Conservation (phyloP, 1,140 invertebrate genomes). For the Gerris buenoi region DNA sequence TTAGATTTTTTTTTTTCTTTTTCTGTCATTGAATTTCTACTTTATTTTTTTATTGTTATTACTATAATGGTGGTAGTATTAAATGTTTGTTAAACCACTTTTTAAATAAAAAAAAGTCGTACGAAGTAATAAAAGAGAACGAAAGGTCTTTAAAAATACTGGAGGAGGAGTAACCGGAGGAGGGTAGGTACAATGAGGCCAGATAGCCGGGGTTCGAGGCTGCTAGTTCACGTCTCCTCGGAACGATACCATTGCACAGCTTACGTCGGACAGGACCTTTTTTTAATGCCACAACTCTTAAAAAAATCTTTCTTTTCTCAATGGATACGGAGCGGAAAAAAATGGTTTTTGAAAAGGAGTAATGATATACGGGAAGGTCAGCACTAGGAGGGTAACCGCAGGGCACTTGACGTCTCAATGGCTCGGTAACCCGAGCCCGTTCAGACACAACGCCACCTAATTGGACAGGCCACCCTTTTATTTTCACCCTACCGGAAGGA, state of each 20-base stretch:
- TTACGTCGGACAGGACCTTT: no score
- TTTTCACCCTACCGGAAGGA: not conserved
- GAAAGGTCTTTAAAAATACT: not conserved
- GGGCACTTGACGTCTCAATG: not conserved
- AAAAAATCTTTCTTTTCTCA: no score
- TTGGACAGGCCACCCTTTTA: not conserved
- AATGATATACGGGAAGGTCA: not conserved
- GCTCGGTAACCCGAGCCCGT: not conserved
- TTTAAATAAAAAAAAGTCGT: no score
- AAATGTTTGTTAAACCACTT: not conserved
- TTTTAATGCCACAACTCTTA: no score
- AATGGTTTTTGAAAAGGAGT: not conserved
- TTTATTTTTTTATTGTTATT: no score
- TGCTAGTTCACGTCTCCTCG: no score
- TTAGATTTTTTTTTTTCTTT: not conserved
- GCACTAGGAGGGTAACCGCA: not conserved
- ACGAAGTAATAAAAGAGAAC: no score
- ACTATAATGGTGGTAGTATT: not conserved
- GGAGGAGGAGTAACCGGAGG: not conserved
- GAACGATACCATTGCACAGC: no score
- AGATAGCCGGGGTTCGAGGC: no score
- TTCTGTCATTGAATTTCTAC: not conserved
- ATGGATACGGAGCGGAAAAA: not conserved
- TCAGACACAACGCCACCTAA: not conserved
- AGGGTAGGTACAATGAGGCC: no score